Conservation (phyloP, 2,797 vertebrate species). For the Okamejei kenojei region DNA sequence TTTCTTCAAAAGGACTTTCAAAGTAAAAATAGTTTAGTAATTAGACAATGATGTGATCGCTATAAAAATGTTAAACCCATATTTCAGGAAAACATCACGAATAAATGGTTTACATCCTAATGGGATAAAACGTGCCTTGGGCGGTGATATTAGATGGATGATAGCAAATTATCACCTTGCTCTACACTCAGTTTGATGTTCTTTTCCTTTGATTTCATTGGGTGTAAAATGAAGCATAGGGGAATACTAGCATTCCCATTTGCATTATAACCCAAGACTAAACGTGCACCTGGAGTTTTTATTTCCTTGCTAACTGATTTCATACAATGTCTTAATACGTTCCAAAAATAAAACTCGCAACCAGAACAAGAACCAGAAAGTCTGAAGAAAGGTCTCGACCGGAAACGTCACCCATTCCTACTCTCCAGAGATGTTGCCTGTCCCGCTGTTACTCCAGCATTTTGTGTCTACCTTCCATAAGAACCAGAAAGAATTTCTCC, state of each 20-base stretch:
- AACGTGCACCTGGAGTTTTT: background rate
- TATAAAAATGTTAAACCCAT: background rate
- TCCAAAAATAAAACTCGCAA: background rate
- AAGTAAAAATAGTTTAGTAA: slow-evolving; percentile 13
- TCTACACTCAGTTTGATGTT: background rate
- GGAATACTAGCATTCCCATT: background rate
- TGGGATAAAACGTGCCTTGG: background rate
- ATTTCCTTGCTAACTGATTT: background rate
- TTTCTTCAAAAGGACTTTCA: background rate
- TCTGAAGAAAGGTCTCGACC: no score
- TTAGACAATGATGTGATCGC: background rate
- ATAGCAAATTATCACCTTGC: background rate
- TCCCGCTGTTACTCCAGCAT: no score
- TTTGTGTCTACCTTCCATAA: background rate
- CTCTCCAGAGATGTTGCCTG: no score
- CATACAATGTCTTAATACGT: background rate
- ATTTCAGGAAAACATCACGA: background rate
- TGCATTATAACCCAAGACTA: background rate
- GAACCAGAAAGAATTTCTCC: background rate
- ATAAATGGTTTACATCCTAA: background rate
- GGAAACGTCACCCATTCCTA: no score
- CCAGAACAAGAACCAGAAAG: no score
- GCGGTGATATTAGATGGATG: background rate
- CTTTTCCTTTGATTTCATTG: background rate
- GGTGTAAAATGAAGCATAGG: background rate